A percentile compares a stretch with the other conserved stretches of the same genome.
Evolutionary conservation across 2,888 invertebrate species (phyloP).

Genomic region (Mamestra brassicae): DNA sequence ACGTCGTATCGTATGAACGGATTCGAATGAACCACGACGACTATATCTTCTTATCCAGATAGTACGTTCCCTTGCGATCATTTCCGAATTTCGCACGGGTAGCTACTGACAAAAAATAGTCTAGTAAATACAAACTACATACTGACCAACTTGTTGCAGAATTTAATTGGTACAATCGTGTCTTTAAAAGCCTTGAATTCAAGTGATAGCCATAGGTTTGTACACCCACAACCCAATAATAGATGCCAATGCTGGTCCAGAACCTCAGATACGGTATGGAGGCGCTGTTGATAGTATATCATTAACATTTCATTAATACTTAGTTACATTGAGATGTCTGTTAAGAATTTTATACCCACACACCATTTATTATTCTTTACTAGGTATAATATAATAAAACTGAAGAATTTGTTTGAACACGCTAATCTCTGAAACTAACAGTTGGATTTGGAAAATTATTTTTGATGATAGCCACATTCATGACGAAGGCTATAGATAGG

Average conservation of each 20-base stretch:
- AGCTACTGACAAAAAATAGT: background rate
- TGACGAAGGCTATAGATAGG: too few species aligned
- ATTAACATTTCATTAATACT: conserved; percentile 6
- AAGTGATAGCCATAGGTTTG: background rate
- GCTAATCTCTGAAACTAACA: too few species aligned
- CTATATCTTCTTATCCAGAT: too few species aligned
- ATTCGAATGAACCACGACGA: background rate
- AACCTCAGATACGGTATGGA: background rate
- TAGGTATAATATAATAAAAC: background rate
- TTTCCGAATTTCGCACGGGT: too few species aligned
- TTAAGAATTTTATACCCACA: background rate
- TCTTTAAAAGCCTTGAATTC: background rate
- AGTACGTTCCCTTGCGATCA: too few species aligned
- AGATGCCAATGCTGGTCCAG: background rate
- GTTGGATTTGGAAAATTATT: too few species aligned
- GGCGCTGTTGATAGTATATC: background rate
- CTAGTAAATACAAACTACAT: background rate
- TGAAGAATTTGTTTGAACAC: too few species aligned
- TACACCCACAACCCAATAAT: conserved; percentile 3
- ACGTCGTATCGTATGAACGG: background rate
- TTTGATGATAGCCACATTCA: too few species aligned
- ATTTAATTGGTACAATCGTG: background rate
- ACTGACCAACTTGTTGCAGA: background rate
- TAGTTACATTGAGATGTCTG: conserved; percentile 7
- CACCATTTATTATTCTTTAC: background rate